phyloP scores from a whole-genome alignment of 2,888 invertebrate genomes.

The Thereva unica region DNA sequence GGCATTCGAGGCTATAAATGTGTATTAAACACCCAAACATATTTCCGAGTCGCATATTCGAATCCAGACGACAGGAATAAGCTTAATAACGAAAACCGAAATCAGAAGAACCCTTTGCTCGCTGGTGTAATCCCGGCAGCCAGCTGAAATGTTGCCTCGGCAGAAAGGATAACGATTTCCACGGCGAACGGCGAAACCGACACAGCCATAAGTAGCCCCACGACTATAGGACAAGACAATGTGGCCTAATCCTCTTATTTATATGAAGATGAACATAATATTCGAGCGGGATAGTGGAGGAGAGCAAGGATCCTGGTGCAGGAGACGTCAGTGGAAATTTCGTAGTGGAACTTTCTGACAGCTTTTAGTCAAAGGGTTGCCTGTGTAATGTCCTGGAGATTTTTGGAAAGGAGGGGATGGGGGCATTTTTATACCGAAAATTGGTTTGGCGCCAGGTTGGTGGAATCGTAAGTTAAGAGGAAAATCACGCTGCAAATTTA shows the following conservation, averaged over 20 bases:
- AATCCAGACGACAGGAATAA: slow-evolving; percentile 34
- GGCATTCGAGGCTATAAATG: slow-evolving; percentile 29
- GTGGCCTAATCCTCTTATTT: slow-evolving; percentile 29
- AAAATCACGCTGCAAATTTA: too few relatives aligned
- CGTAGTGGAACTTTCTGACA: slow-evolving; percentile 8
- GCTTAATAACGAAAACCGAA: slow-evolving; percentile 38
- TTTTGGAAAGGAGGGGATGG: neutral
- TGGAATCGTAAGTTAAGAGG: neutral
- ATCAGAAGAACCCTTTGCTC: slow-evolving; percentile 26
- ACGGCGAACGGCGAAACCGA: slow-evolving; percentile 2
- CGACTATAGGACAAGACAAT: slow-evolving; percentile 29
- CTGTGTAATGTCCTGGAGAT: too few relatives aligned
- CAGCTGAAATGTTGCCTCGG: slow-evolving; percentile 33
- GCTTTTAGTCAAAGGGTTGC: too few relatives aligned
- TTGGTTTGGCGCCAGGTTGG: slow-evolving; percentile 10
- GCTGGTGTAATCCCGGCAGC: slow-evolving; percentile 14
- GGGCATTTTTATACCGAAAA: neutral
- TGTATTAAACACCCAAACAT: slow-evolving; percentile 29
- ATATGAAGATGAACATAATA: slow-evolving; percentile 15
- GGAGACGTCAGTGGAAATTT: slow-evolving; percentile 21
- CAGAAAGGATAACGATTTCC: slow-evolving; percentile 24
- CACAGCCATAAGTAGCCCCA: slow-evolving; percentile 8
- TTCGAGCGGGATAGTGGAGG: neutral
- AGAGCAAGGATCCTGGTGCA: neutral
- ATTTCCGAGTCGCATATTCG: slow-evolving; percentile 10